Evolutionary conservation across 2,113 vertebrate species (phyloP), one percentile per base, ranked within the genome.

Genomic region (Ploceus nigricollis): DNA sequence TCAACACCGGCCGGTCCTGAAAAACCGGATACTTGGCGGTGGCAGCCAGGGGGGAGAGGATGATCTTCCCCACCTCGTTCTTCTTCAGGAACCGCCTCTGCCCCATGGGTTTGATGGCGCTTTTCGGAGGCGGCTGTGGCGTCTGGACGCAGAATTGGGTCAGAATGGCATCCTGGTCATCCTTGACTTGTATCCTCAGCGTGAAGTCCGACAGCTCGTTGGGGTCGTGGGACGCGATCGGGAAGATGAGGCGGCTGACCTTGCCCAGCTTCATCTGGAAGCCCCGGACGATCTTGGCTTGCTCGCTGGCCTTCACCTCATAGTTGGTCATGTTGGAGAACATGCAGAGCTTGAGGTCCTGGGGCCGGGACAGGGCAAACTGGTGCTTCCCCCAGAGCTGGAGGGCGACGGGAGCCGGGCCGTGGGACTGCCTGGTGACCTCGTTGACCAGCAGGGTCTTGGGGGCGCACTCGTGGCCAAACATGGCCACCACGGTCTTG

Each of bases 331-430:
- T 99, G 94, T 99, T 99, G 95, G 99, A 99, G 82, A 99, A 99
- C 96, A 99, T 97, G 25, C 98, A 99, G 35, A 99, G 96, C 12
- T 97, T 97, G 53, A 99, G 98, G 84, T 99, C 99, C 94, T 99
- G 99, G 28, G 99, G 99, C 85, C 97, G 98, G 66, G 98, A 91
- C 80, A 99, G 50, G 23, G 98, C 33, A 87, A 99, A 99, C 95
- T 99, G 99, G 96, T 99, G 99, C 83, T 99, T 99, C 0, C 99
- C 99, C 99, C 99, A 99, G 11, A 99, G 98, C 95, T 99, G 99
- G 15, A 99, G 97, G 1, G 99, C 98, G 1, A 99, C 98, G 0
- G 99, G 98, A 22, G 98, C 98, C 0, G 97, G 85, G 25, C 97
- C 45, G 42, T 98, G 98, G 3, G 96, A 95, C 89, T 98, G 98